phyloP scores from a whole-genome alignment of 2,797 vertebrate species.

The Premnoplex brunnescens region DNA sequence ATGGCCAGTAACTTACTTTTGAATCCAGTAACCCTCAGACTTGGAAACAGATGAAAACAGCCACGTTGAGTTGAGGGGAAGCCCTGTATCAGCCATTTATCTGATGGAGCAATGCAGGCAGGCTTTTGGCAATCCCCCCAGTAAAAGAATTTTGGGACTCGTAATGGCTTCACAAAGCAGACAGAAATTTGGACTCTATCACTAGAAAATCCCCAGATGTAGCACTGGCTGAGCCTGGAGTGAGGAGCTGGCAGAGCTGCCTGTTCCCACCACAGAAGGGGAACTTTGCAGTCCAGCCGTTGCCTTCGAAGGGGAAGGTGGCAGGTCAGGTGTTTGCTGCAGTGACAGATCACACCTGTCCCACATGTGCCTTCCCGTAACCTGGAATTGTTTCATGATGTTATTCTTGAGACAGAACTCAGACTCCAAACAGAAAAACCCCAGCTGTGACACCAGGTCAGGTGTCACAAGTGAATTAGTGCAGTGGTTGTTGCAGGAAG shows the following conservation, averaged over 20 bases:
- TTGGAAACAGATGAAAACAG: constrained; percentile 27
- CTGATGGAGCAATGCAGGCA: background rate
- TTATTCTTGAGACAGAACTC: background rate
- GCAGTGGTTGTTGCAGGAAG: background rate
- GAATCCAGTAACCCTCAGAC: background rate
- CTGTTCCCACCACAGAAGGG: background rate
- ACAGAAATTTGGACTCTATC: constrained; percentile 9
- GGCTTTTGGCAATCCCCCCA: background rate
- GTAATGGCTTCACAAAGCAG: constrained; percentile 13
- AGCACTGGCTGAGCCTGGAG: background rate
- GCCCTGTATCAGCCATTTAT: background rate
- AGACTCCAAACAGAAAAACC: background rate
- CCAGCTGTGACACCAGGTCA: background rate
- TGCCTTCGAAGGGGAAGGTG: fast-evolving
- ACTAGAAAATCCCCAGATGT: background rate
- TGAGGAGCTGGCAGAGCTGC: background rate
- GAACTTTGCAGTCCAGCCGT: background rate
- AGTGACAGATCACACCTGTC: background rate
- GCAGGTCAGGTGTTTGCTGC: background rate
- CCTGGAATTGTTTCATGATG: background rate
- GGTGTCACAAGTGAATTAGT: background rate
- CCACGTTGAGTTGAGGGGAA: background rate
- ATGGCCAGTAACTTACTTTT: background rate
- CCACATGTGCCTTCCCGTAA: background rate
- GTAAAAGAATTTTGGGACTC: background rate